phyloP scores from a whole-genome alignment of 2,113 vertebrate species.

The Eptesicus fuscus region DNA sequence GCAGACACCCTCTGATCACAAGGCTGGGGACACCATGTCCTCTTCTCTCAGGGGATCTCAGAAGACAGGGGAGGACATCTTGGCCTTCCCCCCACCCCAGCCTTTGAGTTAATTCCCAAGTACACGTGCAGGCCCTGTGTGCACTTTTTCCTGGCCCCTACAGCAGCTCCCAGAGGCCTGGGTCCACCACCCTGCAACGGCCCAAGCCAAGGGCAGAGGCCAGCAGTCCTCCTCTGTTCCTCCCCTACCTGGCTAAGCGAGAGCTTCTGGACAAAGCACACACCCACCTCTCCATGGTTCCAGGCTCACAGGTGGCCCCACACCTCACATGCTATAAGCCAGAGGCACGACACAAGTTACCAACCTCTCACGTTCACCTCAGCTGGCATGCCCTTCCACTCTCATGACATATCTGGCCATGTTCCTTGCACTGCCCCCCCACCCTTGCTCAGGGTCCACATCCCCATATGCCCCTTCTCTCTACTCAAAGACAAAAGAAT shows the following conservation, averaged over 20 bases:
- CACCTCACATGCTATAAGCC: neutral
- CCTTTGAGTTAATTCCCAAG: neutral
- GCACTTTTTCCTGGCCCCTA: neutral
- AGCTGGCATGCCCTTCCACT: neutral
- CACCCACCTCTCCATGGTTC: neutral
- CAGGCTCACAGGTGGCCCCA: neutral
- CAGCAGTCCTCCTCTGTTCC: neutral
- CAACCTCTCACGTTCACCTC: neutral
- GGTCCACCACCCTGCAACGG: neutral
- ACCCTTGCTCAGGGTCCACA: neutral
- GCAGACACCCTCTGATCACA: neutral
- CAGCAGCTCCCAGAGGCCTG: neutral
- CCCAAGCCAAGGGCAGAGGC: neutral
- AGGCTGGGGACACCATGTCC: neutral
- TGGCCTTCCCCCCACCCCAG: neutral
- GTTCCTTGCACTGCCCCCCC: neutral
- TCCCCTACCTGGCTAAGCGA: neutral
- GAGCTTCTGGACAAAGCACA: neutral
- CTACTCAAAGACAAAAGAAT: neutral
- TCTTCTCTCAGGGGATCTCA: neutral
- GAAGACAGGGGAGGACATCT: neutral
- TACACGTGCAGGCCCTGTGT: neutral
- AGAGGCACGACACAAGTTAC: neutral
- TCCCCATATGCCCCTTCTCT: neutral
- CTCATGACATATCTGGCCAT: neutral